Percentiles rank a stretch among this genome's conserved stretches.
These are phyloP conservation scores for Spialia ferax DNA, from an alignment of 2,888 invertebrate genomes.

Conservation along the genomic window DNA sequence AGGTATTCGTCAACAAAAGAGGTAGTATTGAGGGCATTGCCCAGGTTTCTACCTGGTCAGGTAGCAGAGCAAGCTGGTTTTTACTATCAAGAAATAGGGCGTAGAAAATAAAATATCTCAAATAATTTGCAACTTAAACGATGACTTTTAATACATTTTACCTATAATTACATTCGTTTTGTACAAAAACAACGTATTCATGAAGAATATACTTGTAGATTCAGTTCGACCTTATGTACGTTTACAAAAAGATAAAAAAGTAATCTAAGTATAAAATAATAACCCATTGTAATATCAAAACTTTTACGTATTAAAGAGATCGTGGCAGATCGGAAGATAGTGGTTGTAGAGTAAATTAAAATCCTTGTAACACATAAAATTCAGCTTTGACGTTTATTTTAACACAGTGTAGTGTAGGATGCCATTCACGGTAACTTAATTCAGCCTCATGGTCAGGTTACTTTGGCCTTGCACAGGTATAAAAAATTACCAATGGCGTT, in stretches of 20 bases:
- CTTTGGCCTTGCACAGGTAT: slow-evolving; percentile 27
- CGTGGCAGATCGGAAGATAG: slow-evolving; percentile 62
- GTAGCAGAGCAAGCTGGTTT: slow-evolving; percentile 19
- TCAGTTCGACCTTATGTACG: slow-evolving; percentile 67
- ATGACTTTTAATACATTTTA: slow-evolving; percentile 84
- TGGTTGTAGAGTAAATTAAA: slow-evolving; percentile 10
- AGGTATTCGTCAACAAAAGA: slow-evolving; percentile 1
- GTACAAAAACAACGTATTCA: slow-evolving; percentile 80
- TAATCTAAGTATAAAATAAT: slow-evolving; percentile 50
- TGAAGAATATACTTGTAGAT: slow-evolving; percentile 64
- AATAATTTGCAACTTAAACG: slow-evolving; percentile 80
- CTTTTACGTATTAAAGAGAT: slow-evolving; percentile 80
- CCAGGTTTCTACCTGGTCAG: slow-evolving; percentile 34
- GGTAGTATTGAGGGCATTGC: slow-evolving; percentile 6
- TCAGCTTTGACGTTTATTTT: slow-evolving; percentile 11
- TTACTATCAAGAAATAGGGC: slow-evolving; percentile 37
- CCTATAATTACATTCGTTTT: slow-evolving; percentile 82
- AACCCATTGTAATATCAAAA: slow-evolving; percentile 66
- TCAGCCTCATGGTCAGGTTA: slow-evolving; percentile 25
- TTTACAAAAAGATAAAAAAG: slow-evolving; percentile 56
- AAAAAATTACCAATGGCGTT: slow-evolving; percentile 12
- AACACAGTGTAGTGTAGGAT: slow-evolving; percentile 19
- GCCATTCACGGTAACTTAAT: slow-evolving; percentile 32
- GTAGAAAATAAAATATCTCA: slow-evolving; percentile 68
- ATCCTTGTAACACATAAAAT: slow-evolving; percentile 39